Conservation (phyloP, 2,113 vertebrate genomes). For the Caranx ignobilis region DNA sequence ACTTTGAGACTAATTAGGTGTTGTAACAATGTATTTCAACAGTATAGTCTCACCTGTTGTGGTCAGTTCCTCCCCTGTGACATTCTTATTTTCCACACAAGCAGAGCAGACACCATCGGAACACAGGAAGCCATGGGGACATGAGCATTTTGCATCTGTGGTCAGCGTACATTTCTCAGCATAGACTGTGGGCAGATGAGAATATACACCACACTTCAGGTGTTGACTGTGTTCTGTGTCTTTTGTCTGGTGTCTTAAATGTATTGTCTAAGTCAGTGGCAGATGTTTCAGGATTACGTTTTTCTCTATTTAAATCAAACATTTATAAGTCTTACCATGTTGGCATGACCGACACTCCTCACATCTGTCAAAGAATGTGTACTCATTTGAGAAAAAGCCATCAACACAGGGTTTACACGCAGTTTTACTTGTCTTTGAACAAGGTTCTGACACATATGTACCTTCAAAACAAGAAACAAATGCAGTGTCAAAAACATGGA, state of each 20-base stretch:
- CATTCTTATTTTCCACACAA: slow-evolving; percentile 55
- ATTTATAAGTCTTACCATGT: slow-evolving; percentile 56
- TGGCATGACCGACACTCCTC: slow-evolving; percentile 54
- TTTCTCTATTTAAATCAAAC: neutral
- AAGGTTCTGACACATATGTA: neutral
- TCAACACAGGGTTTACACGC: slow-evolving; percentile 51
- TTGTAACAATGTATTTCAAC: neutral
- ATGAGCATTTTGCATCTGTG: slow-evolving; percentile 61
- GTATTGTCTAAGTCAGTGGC: neutral
- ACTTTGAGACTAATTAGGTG: neutral
- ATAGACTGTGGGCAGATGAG: slow-evolving; percentile 56
- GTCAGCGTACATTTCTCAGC: slow-evolving; percentile 55
- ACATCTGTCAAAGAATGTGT: slow-evolving; percentile 44
- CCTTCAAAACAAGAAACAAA: slow-evolving; percentile 55
- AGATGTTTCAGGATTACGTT: neutral
- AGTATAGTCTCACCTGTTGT: slow-evolving; percentile 55
- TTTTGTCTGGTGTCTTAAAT: neutral
- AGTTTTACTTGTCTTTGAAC: slow-evolving; percentile 16
- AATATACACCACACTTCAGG: slow-evolving; percentile 16
- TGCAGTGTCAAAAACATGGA: neutral
- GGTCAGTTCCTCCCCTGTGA: slow-evolving; percentile 16
- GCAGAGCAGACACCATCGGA: slow-evolving; percentile 54
- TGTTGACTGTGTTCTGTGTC: neutral
- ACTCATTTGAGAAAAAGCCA: neutral
- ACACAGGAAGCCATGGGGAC: slow-evolving; percentile 72